Evolutionary conservation across 30 jellyfish, hydroid and myxozoan species (phyloP).

Genomic region (Nemopilema nomurai): DNA sequence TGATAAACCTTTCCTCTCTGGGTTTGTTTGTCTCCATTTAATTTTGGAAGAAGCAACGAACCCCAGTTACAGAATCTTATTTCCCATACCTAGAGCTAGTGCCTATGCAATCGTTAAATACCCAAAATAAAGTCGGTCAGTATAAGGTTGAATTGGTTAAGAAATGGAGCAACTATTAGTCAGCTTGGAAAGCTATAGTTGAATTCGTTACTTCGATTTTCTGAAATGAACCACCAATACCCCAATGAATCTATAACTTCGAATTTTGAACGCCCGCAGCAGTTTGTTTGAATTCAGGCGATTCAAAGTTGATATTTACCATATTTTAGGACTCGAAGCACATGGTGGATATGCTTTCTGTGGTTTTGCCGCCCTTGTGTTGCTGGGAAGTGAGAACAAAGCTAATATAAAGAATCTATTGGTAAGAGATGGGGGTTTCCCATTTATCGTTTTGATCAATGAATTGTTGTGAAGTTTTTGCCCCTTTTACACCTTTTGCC

Average conservation of each 20-base stretch:
- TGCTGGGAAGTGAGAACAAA: conserved; percentile 93
- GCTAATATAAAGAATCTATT: conserved; percentile 52
- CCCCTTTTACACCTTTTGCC: too few species aligned
- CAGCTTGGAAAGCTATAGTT: too few species aligned
- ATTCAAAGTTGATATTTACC: background rate
- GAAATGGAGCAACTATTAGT: too few species aligned
- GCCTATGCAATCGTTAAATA: too few species aligned
- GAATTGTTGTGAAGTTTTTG: too few species aligned
- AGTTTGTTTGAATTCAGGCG: background rate
- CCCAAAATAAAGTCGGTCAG: too few species aligned
- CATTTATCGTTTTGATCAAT: background rate
- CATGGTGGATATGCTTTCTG: conserved; percentile 98
- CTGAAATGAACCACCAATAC: too few species aligned
- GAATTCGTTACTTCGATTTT: too few species aligned
- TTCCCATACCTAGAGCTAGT: too few species aligned
- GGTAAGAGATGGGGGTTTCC: conserved; percentile 58
- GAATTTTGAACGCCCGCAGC: background rate
- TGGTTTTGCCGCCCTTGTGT: conserved; percentile 94
- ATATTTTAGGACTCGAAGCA: conserved; percentile 86
- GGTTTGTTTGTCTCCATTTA: background rate
- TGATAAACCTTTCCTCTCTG: too few species aligned
- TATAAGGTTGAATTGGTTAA: too few species aligned
- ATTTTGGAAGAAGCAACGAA: background rate
- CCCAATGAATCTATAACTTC: too few species aligned
- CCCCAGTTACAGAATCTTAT: background rate